These are phyloP conservation scores for Cochlearius cochlearius DNA, from an alignment of 2,113 vertebrate species.

Conservation along the genomic window DNA sequence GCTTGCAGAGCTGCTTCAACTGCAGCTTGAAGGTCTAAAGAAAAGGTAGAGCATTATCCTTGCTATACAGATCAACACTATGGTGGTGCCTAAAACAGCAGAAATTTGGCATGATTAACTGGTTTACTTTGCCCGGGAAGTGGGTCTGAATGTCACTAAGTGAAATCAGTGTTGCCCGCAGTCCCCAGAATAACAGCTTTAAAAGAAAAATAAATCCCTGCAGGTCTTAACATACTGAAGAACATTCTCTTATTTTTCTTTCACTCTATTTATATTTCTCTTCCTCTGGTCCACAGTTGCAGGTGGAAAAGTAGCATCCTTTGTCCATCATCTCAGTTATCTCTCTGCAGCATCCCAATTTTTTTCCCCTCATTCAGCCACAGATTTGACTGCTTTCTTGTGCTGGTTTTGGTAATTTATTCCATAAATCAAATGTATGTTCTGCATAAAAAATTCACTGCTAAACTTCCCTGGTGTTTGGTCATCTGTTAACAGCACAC, in stretches of 20 bases:
- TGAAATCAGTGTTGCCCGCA: not conserved
- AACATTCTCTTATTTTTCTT: not conserved
- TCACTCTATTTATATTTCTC: not conserved
- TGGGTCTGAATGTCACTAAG: not conserved
- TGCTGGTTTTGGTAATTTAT: not conserved
- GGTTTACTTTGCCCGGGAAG: not conserved
- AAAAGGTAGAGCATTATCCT: not conserved
- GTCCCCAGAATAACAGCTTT: not conserved
- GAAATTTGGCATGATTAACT: not conserved
- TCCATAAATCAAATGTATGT: not conserved
- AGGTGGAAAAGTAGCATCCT: not conserved
- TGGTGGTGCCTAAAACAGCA: not conserved
- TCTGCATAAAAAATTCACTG: not conserved
- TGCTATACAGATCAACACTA: not conserved
- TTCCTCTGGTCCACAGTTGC: not conserved
- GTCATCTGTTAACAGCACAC: not conserved
- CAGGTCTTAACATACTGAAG: not conserved
- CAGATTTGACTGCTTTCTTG: not conserved
- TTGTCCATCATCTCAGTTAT: not conserved
- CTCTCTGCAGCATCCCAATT: not conserved
- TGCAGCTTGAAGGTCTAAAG: not conserved
- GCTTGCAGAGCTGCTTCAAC: not conserved
- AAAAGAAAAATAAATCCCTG: not conserved
- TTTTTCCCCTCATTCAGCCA: not conserved
- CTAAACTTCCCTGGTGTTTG: not conserved